phyloP scores from a whole-genome alignment of 2,888 invertebrate genomes.

The Catocala fraxini region DNA sequence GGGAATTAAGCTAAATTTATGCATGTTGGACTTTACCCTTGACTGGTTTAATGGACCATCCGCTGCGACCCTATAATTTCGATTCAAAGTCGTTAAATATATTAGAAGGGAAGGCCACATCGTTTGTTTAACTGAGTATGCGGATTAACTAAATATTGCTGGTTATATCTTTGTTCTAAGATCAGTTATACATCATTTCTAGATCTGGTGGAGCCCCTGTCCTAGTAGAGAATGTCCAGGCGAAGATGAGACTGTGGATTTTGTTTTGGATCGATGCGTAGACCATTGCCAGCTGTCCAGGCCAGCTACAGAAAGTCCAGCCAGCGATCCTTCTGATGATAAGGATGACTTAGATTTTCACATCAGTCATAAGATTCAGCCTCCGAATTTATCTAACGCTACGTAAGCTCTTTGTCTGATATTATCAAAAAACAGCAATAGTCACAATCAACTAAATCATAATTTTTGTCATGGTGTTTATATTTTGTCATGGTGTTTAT shows the following conservation, averaged over 20 bases:
- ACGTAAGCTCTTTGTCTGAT: slow-evolving; percentile 58
- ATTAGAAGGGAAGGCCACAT: slow-evolving; percentile 1
- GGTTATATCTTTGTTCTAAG: neutral
- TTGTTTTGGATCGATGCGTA: slow-evolving; percentile 91
- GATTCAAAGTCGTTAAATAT: slow-evolving; percentile 8
- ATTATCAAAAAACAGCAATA: too few relatives aligned
- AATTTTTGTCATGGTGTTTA: too few relatives aligned
- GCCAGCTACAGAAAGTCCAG: slow-evolving; percentile 73
- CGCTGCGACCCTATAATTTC: slow-evolving; percentile 38
- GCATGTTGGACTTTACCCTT: slow-evolving; percentile 60
- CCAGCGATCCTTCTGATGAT: slow-evolving; percentile 78
- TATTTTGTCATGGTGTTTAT: too few relatives aligned
- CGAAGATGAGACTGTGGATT: slow-evolving; percentile 90
- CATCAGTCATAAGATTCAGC: slow-evolving; percentile 82
- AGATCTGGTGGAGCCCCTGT: slow-evolving; percentile 95
- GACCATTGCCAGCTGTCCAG: slow-evolving; percentile 90
- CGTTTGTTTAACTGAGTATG: neutral
- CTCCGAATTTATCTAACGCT: slow-evolving; percentile 74
- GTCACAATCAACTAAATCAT: too few relatives aligned
- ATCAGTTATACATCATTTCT: slow-evolving; percentile 28
- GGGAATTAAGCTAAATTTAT: slow-evolving; percentile 81
- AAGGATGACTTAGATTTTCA: slow-evolving; percentile 85
- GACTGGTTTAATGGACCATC: slow-evolving; percentile 44
- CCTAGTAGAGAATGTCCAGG: slow-evolving; percentile 93
- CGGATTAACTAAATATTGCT: neutral